Evolutionary conservation across 2,113 vertebrate genomes (phyloP), one percentile per base, ranked within the genome.

Genomic region (Mesitornis unicolor): DNA sequence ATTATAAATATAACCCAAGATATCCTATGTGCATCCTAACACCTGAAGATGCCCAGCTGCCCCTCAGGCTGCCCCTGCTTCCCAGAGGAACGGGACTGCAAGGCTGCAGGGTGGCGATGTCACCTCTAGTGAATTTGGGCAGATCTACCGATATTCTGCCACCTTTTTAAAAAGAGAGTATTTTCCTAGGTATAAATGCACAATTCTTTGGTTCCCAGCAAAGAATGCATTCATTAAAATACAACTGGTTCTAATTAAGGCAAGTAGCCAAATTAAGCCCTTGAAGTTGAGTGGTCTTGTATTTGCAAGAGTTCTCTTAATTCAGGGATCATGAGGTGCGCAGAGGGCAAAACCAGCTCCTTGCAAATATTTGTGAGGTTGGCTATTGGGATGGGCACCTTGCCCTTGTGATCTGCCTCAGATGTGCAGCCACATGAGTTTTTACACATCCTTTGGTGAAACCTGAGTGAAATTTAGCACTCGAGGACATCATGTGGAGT

Each of bases 371-470:
- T 54, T 50, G 45, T 25, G 25, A 48, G 47, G 38, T 20, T 92
- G 15, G 4, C 7, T 70, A 6, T 60, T 9, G 78, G 33, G 71
- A 51, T 4, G 24, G 80, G 38, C 15, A 6, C 43, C 16, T 94
- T 67, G 76, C 71, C 12, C 68, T 75, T 60, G 68, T 25, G 60
- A 75, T 42, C 92, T 87, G 95, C 25, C 88, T 92, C 95, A 78
- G 88, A 57, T 57, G 79, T 71, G 93, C 43, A 94, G 60, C 93
- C 93, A 86, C 73, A 2, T 50, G 96, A 90, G 56, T 18, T 95
- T 94, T 96, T 87, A 53, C 93, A 93, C 90, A n/a, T 94, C 68
- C 45, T 56, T 78, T 7, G 1, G 36, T 60, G 29, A 71, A 87
- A 94, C 60, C 79, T 68, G 82, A 56, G 60, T 0, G 1, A 68